Base-by-base conservation (phyloP, 2,113 vertebrate genomes). In the Misgurnus anguillicaudatus region DNA sequence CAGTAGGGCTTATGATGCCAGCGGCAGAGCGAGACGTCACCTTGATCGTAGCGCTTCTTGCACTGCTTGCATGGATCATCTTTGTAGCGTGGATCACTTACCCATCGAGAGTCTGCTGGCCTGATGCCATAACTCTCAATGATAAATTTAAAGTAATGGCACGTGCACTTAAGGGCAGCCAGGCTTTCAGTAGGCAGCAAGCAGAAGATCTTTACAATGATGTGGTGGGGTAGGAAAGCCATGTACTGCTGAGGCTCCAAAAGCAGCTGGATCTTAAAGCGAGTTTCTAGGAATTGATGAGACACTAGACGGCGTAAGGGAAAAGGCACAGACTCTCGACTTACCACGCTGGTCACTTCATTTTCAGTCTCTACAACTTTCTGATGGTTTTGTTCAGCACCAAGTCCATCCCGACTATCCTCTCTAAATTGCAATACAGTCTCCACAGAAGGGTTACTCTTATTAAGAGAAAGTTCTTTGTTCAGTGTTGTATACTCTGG, bases 1-100 rank as follows among this genome's bases (percentile, higher is more conserved):
- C 96, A 99, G 86, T 95, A 99, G 9, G 96, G 96, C 83, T 99
- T 99, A 86, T 96, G 96, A 60, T 99, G 98, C 98, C 98, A 99
- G 39, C 96, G 90, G 90, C 97, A 98, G 24, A 96, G 90, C 0
- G 97, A 98, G 42, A 96, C 96, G 0, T 99, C 98, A 14, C 97
- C 98, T 5, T 93, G 94, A 0, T 88, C 87, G 1, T 95, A 96
- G 0, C 94, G 95, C 86, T 92, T 95, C 90, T 98, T 98, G 90
- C 98, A 99, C 84, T 96, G 96, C 86, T 99, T 99, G 89, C 98
- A 99, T 2, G 97, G 96, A 81, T 99, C 98, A 38, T 98, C 96
- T 6, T 94, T 89, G 87, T 99, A 98, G 73, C 96, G 96, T 0
- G 96, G 96, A 63, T 99, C 96, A 0, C 93, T 94, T 9, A 98